Conservation (phyloP, 2,113 vertebrate genomes). For the Collichthys lucidus region DNA sequence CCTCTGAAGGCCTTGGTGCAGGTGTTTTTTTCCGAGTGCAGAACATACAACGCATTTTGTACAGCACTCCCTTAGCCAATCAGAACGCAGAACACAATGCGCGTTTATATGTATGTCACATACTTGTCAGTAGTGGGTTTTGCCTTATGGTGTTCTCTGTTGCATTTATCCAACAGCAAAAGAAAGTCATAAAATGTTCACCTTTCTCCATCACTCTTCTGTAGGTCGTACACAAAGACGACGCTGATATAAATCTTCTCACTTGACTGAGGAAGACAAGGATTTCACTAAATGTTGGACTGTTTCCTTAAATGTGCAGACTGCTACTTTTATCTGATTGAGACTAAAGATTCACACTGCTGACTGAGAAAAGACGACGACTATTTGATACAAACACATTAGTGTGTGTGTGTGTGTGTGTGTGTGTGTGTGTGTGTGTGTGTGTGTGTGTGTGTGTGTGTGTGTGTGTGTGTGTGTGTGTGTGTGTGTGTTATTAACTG, state of each 20-base stretch:
- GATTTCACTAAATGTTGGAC: conserved; percentile 10
- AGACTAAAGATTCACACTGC: conserved; percentile 54
- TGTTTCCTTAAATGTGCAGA: conserved; percentile 56
- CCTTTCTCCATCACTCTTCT: neutral
- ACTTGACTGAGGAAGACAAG: conserved; percentile 4
- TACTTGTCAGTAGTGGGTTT: neutral
- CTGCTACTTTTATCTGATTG: conserved; percentile 60
- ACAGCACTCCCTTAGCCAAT: too few species aligned
- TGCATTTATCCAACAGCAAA: neutral
- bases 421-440: conserved; percentile 26
- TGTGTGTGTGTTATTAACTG: conserved; percentile 51
- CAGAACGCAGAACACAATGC: too few species aligned
- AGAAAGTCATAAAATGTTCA: neutral
- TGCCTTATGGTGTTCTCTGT: neutral
- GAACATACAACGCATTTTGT: too few species aligned
- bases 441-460: conserved; percentile 20
- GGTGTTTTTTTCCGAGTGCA: too few species aligned
- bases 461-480: conserved; percentile 26
- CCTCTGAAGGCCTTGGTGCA: too few species aligned
- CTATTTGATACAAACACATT: conserved; percentile 17
- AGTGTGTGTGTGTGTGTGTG: neutral
- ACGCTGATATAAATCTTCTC: neutral
- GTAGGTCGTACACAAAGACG: neutral
- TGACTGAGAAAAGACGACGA: conserved; percentile 46
- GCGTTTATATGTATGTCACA: neutral